Percentiles rank a stretch among this genome's conserved stretches.
Evolutionary conservation across 2,888 invertebrate genomes (phyloP).

Genomic region (Meiosimyza decipiens): DNA sequence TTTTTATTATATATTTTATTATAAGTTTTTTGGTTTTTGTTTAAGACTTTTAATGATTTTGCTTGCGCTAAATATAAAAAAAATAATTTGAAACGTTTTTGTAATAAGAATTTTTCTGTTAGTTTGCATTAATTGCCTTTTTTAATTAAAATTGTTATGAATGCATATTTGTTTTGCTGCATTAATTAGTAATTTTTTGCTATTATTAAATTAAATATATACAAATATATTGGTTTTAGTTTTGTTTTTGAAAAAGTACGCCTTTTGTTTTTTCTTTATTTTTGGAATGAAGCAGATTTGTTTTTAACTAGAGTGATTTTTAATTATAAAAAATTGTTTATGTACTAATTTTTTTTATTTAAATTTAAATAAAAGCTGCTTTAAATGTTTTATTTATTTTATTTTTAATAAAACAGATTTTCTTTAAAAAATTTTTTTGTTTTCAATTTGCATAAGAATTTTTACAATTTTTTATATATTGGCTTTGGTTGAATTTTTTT

Average conservation of each 20-base stretch:
- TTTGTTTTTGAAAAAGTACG: no score
- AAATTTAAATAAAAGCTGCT: conserved; percentile 20
- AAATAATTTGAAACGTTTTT: conserved; percentile 11
- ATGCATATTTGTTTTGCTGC: background rate
- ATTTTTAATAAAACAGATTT: conserved; percentile 11
- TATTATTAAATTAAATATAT: conserved; percentile 32
- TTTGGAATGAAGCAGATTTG: conserved; percentile 35
- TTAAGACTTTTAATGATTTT: background rate
- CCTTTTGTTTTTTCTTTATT: conserved; percentile 5
- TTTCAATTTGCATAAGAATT: conserved; percentile 33
- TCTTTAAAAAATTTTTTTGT: conserved; percentile 36
- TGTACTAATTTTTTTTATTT: conserved; percentile 18
- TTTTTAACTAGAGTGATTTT: conserved; percentile 41
- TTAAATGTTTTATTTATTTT: conserved; percentile 6
- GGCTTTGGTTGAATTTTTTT: conserved; percentile 11
- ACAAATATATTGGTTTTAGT: conserved; percentile 14
- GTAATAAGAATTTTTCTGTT: conserved; percentile 6
- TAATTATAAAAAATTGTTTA: conserved; percentile 43
- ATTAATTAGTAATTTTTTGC: conserved; percentile 6
- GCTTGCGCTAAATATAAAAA: conserved; percentile 13
- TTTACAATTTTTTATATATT: conserved; percentile 24
- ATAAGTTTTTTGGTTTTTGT: background rate
- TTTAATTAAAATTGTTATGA: conserved; percentile 4
- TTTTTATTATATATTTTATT: background rate
- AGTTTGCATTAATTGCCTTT: background rate